Evolutionary conservation across 1,140 invertebrate genomes (phyloP).

Genomic region (Matsumurasca onukii): DNA sequence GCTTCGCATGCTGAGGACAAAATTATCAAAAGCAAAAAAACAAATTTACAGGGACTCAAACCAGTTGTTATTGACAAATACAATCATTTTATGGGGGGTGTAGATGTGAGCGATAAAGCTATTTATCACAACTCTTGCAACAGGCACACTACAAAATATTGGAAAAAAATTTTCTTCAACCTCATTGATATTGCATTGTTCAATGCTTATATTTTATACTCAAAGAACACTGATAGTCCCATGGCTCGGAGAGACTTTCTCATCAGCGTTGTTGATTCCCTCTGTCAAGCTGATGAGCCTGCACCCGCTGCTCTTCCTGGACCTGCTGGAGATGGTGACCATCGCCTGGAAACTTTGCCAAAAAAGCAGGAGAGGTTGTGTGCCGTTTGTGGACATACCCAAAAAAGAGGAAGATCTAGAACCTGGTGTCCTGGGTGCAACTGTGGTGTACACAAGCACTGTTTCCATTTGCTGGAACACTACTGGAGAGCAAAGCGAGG

Average conservation of each 20-base stretch:
- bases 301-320: not conserved
- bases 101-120: constrained; percentile 21
- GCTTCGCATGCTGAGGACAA: constrained; percentile 24
- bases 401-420: not conserved
- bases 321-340: not conserved
- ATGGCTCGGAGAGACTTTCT: not conserved
- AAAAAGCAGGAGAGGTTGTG: not conserved
- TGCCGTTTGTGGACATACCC: not conserved
- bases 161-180: constrained; percentile 18
- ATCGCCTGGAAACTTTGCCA: not conserved
- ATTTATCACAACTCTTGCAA: constrained; percentile 20
- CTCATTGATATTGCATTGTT: not conserved
- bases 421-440: constrained; percentile 19
- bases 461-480: constrained; percentile 11
- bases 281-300: not conserved
- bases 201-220: constrained; percentile 19
- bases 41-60: constrained; percentile 7
- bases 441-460: constrained; percentile 12
- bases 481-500: constrained; percentile 7
- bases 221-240: constrained; percentile 20
- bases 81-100: constrained; percentile 22
- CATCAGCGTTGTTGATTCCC: not conserved
- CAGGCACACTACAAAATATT: not conserved
- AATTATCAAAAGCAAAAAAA: constrained; percentile 24
- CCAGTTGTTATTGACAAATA: constrained; percentile 27